These are phyloP conservation scores for Hydractinia symbiolongicarpus DNA, from an alignment of 30 jellyfish, hydroid and myxozoan genomes.

Conservation along the genomic window DNA sequence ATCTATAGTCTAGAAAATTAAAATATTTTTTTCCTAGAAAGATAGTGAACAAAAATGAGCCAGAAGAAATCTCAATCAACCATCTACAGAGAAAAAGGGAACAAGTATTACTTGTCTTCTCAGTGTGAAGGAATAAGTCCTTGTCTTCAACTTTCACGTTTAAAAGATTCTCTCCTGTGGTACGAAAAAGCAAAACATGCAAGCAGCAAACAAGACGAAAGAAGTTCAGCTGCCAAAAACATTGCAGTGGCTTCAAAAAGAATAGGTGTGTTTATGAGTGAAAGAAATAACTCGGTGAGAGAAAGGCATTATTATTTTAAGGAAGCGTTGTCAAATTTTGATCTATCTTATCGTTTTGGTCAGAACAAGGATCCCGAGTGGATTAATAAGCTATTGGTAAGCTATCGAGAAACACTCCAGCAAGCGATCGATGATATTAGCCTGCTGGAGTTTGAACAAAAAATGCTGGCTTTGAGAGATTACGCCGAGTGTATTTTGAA, in stretches of 20 bases:
- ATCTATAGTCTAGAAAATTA: too few relatives aligned
- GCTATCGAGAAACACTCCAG: conserved; percentile 11
- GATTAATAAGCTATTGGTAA: conserved; percentile 9
- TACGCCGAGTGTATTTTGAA: not conserved
- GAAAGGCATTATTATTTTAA: conserved; percentile 27
- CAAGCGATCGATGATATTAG: conserved; percentile 15
- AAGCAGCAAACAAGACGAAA: conserved; percentile 19
- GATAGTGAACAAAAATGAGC: too few relatives aligned
- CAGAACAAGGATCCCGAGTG: conserved; percentile 1
- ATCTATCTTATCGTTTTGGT: conserved; percentile 15
- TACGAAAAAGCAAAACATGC: conserved; percentile 28
- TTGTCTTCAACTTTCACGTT: conserved; percentile 23
- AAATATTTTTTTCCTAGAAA: too few relatives aligned
- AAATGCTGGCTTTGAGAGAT: conserved; percentile 1
- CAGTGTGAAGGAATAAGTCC: conserved; percentile 28
- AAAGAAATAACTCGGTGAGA: conserved; percentile 11
- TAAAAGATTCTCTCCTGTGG: conserved; percentile 32
- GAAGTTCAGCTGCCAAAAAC: conserved; percentile 18
- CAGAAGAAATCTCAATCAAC: conserved; percentile 22
- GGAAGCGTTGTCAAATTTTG: conserved; percentile 26
- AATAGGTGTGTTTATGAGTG: conserved; percentile 7
- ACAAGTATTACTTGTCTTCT: conserved; percentile 16
- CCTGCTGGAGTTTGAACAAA: conserved; percentile 12
- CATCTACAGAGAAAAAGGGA: conserved; percentile 44
- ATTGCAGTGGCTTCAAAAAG: conserved; percentile 1